Evolutionary conservation across 2,888 invertebrate species (phyloP).

Genomic region (Hetaerina titia): DNA sequence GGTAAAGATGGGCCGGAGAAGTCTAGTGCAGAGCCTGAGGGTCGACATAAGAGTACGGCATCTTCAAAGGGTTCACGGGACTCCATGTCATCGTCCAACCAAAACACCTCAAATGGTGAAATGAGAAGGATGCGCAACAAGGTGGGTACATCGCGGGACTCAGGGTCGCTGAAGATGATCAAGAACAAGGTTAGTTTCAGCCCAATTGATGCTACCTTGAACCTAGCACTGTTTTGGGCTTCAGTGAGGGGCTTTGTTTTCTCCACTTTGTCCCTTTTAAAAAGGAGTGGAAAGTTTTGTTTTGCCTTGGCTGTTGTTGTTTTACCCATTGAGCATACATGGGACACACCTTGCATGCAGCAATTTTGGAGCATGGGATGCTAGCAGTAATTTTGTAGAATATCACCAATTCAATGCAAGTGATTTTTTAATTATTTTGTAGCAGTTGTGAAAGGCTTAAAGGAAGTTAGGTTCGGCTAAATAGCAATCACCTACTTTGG

Average conservation of each 20-base stretch:
- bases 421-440: not conserved
- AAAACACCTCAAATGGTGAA: constrained; percentile 48
- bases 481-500: too few species aligned
- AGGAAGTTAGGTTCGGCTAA: too few species aligned
- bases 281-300: not conserved
- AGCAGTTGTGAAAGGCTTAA: too few species aligned
- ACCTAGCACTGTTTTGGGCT: constrained; percentile 37
- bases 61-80: constrained; percentile 44
- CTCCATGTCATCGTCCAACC: constrained; percentile 1
- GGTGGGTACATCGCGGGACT: constrained; percentile 67
- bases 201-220: constrained; percentile 26
- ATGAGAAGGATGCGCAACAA: constrained; percentile 64
- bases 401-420: not conserved
- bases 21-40: not conserved
- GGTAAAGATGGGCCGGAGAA: constrained; percentile 33
- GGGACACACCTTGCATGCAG: constrained; percentile 33
- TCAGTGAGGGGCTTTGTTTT: constrained; percentile 44
- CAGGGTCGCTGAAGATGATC: constrained; percentile 65
- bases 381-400: not conserved
- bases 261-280: not conserved
- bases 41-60: not conserved
- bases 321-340: not conserved
- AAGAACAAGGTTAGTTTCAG: constrained; percentile 67
- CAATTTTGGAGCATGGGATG: constrained; percentile 12
- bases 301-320: not conserved